Evolutionary conservation across 2,888 invertebrate species (phyloP), one percentile per base, ranked within the genome.

Genomic region (Drosophila subquinaria): DNA sequence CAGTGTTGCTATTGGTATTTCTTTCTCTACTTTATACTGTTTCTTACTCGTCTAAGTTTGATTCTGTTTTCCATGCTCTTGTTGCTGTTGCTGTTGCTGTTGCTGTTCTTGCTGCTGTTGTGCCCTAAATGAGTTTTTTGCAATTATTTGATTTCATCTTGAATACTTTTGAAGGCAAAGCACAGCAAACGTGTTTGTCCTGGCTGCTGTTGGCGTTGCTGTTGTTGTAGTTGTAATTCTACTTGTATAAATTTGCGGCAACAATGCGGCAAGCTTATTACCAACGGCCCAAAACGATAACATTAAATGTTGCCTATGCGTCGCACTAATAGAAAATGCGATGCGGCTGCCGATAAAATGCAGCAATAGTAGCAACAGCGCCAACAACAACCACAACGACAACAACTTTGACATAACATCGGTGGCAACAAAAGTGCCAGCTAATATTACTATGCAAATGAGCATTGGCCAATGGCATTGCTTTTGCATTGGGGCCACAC

Each of bases 71-170:
- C 48, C 76, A 63, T 66, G 69, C 53, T 57, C 23, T 17, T 53
- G 65, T 45, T 68, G 53, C 17, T 52, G 40, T 20, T 52, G 40
- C 8, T 53, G 65, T 45, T 68, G 53, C 17, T 52, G 40, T 20
- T 52, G 40, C 8, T 65, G 40, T 8, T 65, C 43, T 9, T 66
- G 70, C 30, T 68, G 59, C 15, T 72, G 52, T 70, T 82, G 80
- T 88, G 85, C 81, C 82, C 90, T 69, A 89, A 87, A 89, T 86
- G 88, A 89, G 88, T 88, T 88, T 79, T 77, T 88, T 82, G 86
- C 90, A 88, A 88, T 88, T 90, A 88, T 90, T 88, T 88, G 90
- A 88, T 88, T 88, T 88, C 87, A 88, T 88, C 87, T 88, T 76
- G 83, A 88, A 81, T 82, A 81, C 71, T 79, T 76, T 69, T 63